Evolutionary conservation across 2,113 vertebrate genomes (phyloP).

Genomic region (Hystrix cristata): DNA sequence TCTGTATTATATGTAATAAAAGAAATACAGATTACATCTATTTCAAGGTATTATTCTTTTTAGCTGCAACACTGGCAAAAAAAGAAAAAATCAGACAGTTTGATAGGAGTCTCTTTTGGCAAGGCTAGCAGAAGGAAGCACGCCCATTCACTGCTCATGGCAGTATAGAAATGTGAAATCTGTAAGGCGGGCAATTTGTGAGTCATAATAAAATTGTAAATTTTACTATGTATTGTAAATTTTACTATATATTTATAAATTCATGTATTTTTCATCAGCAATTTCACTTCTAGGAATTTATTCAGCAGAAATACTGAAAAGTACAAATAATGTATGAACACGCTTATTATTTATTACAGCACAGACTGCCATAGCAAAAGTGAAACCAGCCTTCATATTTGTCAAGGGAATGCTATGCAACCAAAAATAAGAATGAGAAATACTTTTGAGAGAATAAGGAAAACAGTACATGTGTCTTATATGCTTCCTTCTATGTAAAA

Average conservation of each 20-base stretch:
- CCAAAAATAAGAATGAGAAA: background rate
- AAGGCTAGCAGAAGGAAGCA: background rate
- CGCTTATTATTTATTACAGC: background rate
- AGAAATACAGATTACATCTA: background rate
- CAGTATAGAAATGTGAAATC: background rate
- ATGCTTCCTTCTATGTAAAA: background rate
- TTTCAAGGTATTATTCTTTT: background rate
- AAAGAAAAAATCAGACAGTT: background rate
- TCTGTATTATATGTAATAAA: background rate
- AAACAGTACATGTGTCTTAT: background rate
- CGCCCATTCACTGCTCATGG: background rate
- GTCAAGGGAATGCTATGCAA: background rate
- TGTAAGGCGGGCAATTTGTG: background rate
- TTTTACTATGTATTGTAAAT: background rate
- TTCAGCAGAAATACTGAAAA: background rate
- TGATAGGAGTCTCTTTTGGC: background rate
- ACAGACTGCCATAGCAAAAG: background rate
- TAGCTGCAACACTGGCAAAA: background rate
- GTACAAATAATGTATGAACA: background rate
- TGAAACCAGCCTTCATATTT: background rate
- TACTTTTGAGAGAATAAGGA: background rate
- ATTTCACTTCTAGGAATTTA: conserved; percentile 35
- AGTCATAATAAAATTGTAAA: conserved; percentile 6
- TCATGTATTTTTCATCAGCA: background rate
- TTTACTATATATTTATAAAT: background rate